These are phyloP conservation scores for Patiria pectinifera DNA, from an alignment of 53 echinoderm and acorn worm genomes.

Conservation along the genomic window DNA sequence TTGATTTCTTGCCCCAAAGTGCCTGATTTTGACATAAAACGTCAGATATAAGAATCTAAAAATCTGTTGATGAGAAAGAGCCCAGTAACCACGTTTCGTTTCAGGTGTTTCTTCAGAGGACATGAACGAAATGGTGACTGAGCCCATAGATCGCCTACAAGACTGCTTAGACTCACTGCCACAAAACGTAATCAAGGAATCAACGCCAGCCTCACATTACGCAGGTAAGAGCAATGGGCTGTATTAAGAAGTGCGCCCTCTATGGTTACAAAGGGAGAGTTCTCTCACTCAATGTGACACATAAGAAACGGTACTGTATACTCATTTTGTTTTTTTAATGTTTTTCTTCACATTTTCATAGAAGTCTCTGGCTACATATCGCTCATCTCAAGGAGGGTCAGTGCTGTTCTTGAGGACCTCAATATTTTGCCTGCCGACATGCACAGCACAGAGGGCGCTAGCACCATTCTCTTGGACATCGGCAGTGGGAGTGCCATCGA, in stretches of 20 bases:
- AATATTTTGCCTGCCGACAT: background rate
- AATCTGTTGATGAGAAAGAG: too few species aligned
- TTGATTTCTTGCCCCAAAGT: too few species aligned
- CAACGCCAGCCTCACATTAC: background rate
- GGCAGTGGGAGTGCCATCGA: background rate
- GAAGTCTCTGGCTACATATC: constrained; percentile 47
- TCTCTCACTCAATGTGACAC: too few species aligned
- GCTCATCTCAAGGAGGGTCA: constrained; percentile 50
- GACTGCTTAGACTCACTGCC: constrained; percentile 16
- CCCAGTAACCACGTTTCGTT: background rate
- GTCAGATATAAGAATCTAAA: too few species aligned
- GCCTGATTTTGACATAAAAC: too few species aligned
- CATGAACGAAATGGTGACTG: constrained; percentile 27
- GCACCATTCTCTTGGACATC: constrained; percentile 37
- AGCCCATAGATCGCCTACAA: constrained; percentile 26
- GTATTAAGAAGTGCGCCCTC: too few species aligned
- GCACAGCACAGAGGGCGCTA: background rate
- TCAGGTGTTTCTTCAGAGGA: constrained; percentile 44
- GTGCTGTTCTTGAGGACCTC: constrained; percentile 35
- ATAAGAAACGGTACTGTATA: background rate
- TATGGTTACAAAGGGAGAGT: too few species aligned
- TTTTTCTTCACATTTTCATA: background rate
- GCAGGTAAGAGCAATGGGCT: background rate
- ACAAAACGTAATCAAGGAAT: background rate
- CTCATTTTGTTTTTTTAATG: background rate